Conservation (phyloP, 2,888 invertebrate genomes). For the Drymonia ruficornis region DNA sequence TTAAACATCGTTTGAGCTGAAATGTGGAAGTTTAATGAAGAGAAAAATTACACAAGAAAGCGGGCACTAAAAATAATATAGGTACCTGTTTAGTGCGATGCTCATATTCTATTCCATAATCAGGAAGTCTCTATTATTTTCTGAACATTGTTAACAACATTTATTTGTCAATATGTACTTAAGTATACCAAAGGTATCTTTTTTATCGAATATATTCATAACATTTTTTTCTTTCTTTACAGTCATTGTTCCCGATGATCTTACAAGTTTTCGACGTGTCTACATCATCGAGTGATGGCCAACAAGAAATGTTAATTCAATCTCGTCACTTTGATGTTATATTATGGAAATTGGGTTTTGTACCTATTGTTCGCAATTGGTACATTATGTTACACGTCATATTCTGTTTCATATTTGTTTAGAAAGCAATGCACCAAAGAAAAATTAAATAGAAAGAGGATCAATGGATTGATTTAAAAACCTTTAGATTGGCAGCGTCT, state of each 20-base stretch:
- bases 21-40: constrained; percentile 16
- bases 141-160: too few relatives aligned
- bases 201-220: constrained; percentile 14
- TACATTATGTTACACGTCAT: constrained; percentile 39
- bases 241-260: constrained; percentile 71
- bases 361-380: constrained; percentile 44
- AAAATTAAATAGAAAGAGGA: neutral
- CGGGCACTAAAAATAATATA: too few relatives aligned
- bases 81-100: too few relatives aligned
- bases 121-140: too few relatives aligned
- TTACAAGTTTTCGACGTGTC: constrained; percentile 63
- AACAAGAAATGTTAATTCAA: constrained; percentile 72
- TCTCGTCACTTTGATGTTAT: constrained; percentile 65
- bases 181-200: neutral
- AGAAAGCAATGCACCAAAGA: neutral
- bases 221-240: constrained; percentile 9
- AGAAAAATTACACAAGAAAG: neutral
- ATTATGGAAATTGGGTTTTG: constrained; percentile 54
- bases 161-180: too few relatives aligned
- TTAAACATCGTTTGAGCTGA: constrained; percentile 11
- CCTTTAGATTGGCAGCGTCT: too few relatives aligned
- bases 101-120: too few relatives aligned
- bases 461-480: too few relatives aligned
- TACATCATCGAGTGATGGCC: constrained; percentile 60
- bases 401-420: constrained; percentile 12